These are phyloP conservation scores for Rhogogaster chlorosoma DNA, from an alignment of 2,888 invertebrate genomes.

Conservation along the genomic window DNA sequence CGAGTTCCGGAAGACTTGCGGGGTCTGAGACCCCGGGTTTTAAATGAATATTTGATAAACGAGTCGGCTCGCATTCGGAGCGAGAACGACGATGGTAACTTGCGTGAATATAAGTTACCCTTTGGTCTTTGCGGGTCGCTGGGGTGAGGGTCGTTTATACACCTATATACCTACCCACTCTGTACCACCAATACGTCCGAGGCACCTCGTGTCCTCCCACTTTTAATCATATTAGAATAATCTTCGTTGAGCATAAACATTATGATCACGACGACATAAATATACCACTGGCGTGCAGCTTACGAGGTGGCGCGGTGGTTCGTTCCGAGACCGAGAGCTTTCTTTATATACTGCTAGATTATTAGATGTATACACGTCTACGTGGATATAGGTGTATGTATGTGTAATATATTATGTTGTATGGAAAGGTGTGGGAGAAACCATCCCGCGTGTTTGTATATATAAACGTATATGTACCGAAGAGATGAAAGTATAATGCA, in stretches of 20 bases:
- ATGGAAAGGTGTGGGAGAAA: conserved; percentile 48
- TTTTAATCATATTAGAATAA: conserved; percentile 67
- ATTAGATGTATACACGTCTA: not conserved
- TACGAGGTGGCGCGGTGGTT: conserved; percentile 50
- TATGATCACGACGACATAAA: conserved; percentile 69
- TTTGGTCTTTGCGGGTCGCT: not conserved
- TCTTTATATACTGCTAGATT: conserved; percentile 5
- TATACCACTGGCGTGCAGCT: conserved; percentile 61
- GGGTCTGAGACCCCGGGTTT: not conserved
- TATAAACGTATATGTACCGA: not conserved
- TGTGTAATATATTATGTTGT: not conserved
- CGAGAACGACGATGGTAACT: not conserved
- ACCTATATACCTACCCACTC: conserved; percentile 31
- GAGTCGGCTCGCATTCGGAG: not conserved
- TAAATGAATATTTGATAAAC: not conserved
- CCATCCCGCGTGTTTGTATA: not conserved
- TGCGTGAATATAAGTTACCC: conserved; percentile 11
- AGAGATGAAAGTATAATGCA: not conserved
- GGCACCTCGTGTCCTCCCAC: conserved; percentile 65
- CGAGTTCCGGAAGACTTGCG: not conserved
- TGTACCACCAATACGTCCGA: conserved; percentile 55
- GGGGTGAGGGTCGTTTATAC: conserved; percentile 4
- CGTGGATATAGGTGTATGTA: not conserved
- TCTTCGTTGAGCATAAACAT: conserved; percentile 65
- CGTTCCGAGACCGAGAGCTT: not conserved